Evolutionary conservation across 2,888 invertebrate species (phyloP).

Genomic region (Drosophila kuntzei): DNA sequence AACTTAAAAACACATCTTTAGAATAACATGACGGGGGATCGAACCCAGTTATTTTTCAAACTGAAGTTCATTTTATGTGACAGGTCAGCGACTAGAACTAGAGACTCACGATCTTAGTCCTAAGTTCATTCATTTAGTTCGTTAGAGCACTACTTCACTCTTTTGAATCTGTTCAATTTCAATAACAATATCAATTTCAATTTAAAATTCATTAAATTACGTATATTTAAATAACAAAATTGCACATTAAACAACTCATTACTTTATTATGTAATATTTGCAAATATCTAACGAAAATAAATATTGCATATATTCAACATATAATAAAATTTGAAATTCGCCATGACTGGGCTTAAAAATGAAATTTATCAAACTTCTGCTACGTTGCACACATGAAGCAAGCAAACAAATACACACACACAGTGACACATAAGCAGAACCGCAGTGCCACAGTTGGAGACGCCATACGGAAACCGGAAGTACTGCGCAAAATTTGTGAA

Average conservation of each 20-base stretch:
- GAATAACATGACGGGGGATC: no score
- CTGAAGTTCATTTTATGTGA: no score
- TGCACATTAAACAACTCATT: constrained; percentile 39
- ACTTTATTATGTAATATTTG: constrained; percentile 37
- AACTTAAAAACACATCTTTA: no score
- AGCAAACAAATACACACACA: constrained; percentile 18
- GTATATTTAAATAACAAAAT: neutral
- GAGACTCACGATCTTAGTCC: no score
- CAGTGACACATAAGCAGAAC: neutral
- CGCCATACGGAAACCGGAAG: constrained; percentile 71
- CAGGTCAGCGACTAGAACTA: no score
- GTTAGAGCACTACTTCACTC: no score
- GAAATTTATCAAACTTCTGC: constrained; percentile 75
- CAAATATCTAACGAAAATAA: constrained; percentile 4
- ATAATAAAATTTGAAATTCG: constrained; percentile 6
- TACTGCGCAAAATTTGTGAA: constrained; percentile 73
- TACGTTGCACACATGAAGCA: constrained; percentile 59
- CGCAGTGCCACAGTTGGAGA: constrained; percentile 41
- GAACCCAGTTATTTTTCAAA: no score
- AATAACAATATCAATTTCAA: no score
- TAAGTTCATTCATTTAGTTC: neutral
- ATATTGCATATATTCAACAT: neutral
- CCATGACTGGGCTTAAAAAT: constrained; percentile 47
- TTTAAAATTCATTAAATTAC: neutral
- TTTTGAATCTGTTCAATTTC: no score